Percentiles rank a stretch among this genome's conserved stretches.
These are phyloP conservation scores for Plagiodera versicolora DNA, from an alignment of 2,888 invertebrate genomes.

Conservation along the genomic window DNA sequence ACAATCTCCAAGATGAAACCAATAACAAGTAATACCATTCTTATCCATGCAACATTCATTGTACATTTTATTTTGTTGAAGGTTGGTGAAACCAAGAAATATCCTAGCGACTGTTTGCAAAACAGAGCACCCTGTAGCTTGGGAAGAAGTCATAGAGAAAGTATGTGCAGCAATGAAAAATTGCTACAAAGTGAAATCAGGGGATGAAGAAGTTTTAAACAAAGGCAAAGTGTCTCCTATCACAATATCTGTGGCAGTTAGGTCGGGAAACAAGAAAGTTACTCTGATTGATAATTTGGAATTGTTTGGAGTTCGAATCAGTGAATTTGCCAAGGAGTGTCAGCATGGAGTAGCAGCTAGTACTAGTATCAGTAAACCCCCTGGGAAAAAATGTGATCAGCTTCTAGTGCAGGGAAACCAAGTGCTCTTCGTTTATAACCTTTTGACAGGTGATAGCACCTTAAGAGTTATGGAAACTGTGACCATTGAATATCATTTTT, in stretches of 20 bases:
- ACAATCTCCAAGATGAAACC: conserved; percentile 58
- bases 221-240: conserved; percentile 78
- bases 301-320: conserved; percentile 78
- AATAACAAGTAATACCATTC: conserved; percentile 41
- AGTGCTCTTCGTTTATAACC: conserved; percentile 58
- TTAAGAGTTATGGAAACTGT: no score
- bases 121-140: conserved; percentile 59
- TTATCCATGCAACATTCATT: background rate
- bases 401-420: conserved; percentile 92
- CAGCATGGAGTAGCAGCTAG: conserved; percentile 87
- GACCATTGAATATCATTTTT: background rate
- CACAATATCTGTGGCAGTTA: conserved; percentile 72
- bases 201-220: conserved; percentile 57
- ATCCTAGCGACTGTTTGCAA: conserved; percentile 49
- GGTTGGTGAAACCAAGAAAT: conserved; percentile 61
- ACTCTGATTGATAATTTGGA: conserved; percentile 90
- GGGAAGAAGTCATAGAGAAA: conserved; percentile 71
- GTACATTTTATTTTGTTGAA: conserved; percentile 38
- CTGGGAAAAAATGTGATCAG: conserved; percentile 73
- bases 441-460: conserved; percentile 48
- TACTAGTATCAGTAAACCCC: conserved; percentile 74
- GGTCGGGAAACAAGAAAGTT: conserved; percentile 88
- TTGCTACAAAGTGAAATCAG: conserved; percentile 66
- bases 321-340: conserved; percentile 78
- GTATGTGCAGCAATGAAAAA: conserved; percentile 72